Base-by-base conservation (phyloP, 2,113 vertebrate genomes). In the Acrocephalus arundinaceus region DNA sequence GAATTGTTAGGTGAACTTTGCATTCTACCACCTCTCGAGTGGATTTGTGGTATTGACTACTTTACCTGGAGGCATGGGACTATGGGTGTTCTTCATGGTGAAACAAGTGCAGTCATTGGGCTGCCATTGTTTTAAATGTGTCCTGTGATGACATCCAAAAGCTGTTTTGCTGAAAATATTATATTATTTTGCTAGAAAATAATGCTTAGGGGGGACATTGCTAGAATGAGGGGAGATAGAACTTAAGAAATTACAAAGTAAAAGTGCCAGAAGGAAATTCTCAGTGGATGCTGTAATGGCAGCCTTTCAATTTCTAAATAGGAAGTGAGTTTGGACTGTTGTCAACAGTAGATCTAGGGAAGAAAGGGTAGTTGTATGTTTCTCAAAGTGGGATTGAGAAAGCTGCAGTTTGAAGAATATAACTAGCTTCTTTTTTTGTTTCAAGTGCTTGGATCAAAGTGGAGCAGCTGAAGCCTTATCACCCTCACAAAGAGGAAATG, bases 391-490 rank as follows among this genome's bases (percentile, higher is more conserved):
- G 22, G 11, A 15, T 41, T 62, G 62, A 62, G 33, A 49, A 83
- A 43, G 45, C 37, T 88, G n/a, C 46, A 51, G 41, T 91, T 85
- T 66, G 49, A n/a, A 85, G 49, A 89, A 30, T 58, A 68, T 67
- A 85, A 52, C 68, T 49, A 17, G 22, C 15, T 59, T 16, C 35
- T 89, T 61, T 75, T 21, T 89, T 73, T 86, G 58, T 79, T 95
- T 93, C 20, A 92, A 99, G 99, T 97, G 99, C 99, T 81, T 99
- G 99, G 99, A 99, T 99, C 97, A 99, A 99, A 97, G 99, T 99
- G 79, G 99, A 99, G 65, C 99, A 99, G 97, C 98, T 99, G 96
- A 99, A 99, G 97, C 99, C 99, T 11, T 99, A 99, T 94, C 99
- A 99, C 85, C 96, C 98, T 76, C 99, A 99, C 97, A 99, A 99